A percentile compares a stretch with the other conserved stretches of the same genome.
These are phyloP conservation scores for Tribolium freemani DNA, from an alignment of 2,888 invertebrate species.

Conservation along the genomic window DNA sequence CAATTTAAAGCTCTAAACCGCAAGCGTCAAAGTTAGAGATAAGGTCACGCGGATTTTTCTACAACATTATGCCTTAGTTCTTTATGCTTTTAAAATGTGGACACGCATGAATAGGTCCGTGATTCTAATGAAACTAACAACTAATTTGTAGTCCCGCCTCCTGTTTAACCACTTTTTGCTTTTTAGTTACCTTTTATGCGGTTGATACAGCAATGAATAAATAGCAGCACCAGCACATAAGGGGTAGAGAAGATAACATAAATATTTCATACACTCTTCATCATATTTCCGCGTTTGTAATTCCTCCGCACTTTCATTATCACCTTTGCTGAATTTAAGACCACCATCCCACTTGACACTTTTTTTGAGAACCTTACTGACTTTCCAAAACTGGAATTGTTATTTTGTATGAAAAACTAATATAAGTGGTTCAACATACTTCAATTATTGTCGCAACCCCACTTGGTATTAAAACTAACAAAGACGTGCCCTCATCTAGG, in stretches of 20 bases:
- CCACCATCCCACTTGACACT: constrained; percentile 62
- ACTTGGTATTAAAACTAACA: constrained; percentile 89
- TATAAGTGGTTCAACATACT: constrained; percentile 68
- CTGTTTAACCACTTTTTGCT: too few relatives aligned
- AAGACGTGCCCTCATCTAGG: constrained; percentile 91
- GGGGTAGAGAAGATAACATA: constrained; percentile 91
- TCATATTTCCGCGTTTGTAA: constrained; percentile 88
- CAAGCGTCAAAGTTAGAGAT: too few relatives aligned
- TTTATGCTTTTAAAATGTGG: too few relatives aligned
- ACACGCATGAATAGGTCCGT: too few relatives aligned
- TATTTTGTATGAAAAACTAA: neutral
- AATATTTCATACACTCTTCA: constrained; percentile 92
- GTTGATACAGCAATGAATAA: constrained; percentile 93
- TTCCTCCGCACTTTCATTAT: constrained; percentile 75
- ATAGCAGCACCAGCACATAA: constrained; percentile 88
- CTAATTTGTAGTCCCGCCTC: too few relatives aligned
- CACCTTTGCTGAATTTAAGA: constrained; percentile 64
- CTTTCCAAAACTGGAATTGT: constrained; percentile 88
- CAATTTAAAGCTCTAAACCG: too few relatives aligned
- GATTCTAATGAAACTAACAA: too few relatives aligned
- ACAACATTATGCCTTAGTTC: too few relatives aligned
- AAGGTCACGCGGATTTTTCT: too few relatives aligned
- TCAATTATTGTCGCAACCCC: constrained; percentile 92
- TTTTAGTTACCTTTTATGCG: constrained; percentile 86
- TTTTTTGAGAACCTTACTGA: constrained; percentile 89